phyloP scores from a whole-genome alignment of 2,113 vertebrate species.

The Bettongia penicillata region DNA sequence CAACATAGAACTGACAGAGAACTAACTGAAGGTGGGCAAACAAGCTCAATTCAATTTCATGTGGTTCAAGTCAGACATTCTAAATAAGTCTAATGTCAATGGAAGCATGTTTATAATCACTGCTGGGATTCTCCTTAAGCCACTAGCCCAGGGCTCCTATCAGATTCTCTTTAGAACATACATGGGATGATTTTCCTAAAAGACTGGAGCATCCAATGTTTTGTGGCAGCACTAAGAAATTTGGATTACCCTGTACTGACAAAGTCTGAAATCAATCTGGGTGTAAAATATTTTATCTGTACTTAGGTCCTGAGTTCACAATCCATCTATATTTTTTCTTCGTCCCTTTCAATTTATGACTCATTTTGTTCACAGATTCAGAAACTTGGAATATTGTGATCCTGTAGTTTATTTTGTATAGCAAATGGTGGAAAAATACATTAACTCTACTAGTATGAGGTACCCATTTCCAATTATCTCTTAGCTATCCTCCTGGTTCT shows the following conservation, averaged over 20 bases:
- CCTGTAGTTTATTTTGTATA: not conserved
- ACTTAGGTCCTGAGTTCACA: not conserved
- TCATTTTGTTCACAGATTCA: not conserved
- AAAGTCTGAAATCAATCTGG: not conserved
- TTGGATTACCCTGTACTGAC: not conserved
- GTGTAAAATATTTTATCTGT: not conserved
- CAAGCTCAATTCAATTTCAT: not conserved
- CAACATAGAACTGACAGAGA: not conserved
- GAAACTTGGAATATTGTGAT: not conserved
- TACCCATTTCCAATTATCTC: not conserved
- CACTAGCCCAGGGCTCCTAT: not conserved
- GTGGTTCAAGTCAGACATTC: not conserved
- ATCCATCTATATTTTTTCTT: not conserved
- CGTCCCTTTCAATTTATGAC: not conserved
- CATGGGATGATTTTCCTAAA: not conserved
- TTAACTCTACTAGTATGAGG: not conserved
- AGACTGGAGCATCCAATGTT: not conserved
- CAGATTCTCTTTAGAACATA: not conserved
- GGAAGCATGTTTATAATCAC: not conserved
- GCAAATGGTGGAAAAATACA: not conserved
- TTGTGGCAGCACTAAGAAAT: not conserved
- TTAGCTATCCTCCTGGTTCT: not conserved
- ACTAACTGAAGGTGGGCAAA: not conserved
- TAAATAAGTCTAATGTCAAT: not conserved
- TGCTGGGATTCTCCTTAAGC: not conserved